A percentile compares a stretch with the other conserved stretches of the same genome.
These are phyloP conservation scores for Papilio helenus DNA, from an alignment of 1,140 invertebrate species.

Conservation along the genomic window DNA sequence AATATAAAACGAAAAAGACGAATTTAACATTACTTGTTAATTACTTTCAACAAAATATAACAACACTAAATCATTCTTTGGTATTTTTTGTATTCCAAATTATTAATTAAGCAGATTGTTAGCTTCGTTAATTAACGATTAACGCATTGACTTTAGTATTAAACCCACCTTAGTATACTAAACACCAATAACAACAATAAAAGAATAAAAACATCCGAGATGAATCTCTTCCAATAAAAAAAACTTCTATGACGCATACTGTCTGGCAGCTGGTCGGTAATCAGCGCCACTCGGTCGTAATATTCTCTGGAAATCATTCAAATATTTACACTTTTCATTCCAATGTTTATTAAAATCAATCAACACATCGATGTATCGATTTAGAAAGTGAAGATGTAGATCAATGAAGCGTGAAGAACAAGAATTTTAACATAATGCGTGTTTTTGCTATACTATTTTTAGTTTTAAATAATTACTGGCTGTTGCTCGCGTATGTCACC, in stretches of 20 bases:
- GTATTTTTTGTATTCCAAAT: no score
- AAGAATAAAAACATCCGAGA: neutral
- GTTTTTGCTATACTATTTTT: neutral
- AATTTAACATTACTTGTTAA: no score
- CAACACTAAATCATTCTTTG: no score
- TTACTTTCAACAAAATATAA: no score
- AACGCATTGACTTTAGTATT: no score
- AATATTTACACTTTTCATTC: constrained; percentile 18
- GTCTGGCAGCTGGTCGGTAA: neutral
- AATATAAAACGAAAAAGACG: no score
- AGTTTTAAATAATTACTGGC: neutral
- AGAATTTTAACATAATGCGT: neutral
- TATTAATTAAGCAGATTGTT: no score
- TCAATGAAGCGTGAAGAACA: constrained; percentile 13
- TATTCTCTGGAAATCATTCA: constrained; percentile 4
- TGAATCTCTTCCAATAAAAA: neutral
- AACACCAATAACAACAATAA: neutral
- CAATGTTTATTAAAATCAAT: constrained; percentile 25
- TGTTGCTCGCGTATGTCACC: neutral
- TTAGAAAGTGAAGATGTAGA: constrained; percentile 16
- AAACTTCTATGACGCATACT: neutral
- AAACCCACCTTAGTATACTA: no score
- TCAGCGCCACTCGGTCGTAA: constrained; percentile 19
- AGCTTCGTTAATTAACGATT: no score
- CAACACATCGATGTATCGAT: neutral